Evolutionary conservation across 2,797 vertebrate species (phyloP), one percentile per base, ranked within the genome.

Genomic region (Pangasius mekongensis): DNA sequence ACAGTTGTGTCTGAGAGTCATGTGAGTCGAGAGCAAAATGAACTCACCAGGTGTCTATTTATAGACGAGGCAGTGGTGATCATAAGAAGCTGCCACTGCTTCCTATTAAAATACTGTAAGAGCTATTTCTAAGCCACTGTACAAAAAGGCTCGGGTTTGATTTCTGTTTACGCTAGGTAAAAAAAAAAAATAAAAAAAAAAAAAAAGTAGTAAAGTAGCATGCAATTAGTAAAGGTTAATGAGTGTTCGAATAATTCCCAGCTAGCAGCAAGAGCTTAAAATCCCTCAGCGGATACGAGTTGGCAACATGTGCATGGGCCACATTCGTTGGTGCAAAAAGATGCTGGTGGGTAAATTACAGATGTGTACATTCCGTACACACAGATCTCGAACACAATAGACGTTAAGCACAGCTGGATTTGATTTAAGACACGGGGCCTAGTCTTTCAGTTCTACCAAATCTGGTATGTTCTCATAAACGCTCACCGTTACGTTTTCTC

Each of bases 181-280:
- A 85, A 86, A 54, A 85, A 86, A 54, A n/a, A n/a, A n/a, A n/a
- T 24, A 58, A 69, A 85, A 86, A 54, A 54, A 69, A 69, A 85
- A 86, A 54, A 85, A 86, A 54, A 66, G 22, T 66, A 49, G 66
- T 43, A 71, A 43, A 87, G 60, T 69, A 90, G 87, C 87, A 91
- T 90, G 91, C 91, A 88, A 82, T 93, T 91, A 90, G 83, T 76
- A 86, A 86, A 92, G 90, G 88, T 87, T 90, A 88, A 89, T 89
- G 86, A 88, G 86, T 49, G 86, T 89, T 87, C 82, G 81, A 88
- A 83, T 83, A 84, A 67, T 84, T 90, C 76, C 87, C 82, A 89
- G 77, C 76, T 30, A 87, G 88, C 86, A 88, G 85, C 84, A 89
- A 88, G 71, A 86, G 84, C 52, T 89, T 86, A 16, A 84, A 88